A percentile compares a stretch with the other conserved stretches of the same genome.
Conservation (phyloP, 2,797 vertebrate species). For the Chelon auratus region DNA sequence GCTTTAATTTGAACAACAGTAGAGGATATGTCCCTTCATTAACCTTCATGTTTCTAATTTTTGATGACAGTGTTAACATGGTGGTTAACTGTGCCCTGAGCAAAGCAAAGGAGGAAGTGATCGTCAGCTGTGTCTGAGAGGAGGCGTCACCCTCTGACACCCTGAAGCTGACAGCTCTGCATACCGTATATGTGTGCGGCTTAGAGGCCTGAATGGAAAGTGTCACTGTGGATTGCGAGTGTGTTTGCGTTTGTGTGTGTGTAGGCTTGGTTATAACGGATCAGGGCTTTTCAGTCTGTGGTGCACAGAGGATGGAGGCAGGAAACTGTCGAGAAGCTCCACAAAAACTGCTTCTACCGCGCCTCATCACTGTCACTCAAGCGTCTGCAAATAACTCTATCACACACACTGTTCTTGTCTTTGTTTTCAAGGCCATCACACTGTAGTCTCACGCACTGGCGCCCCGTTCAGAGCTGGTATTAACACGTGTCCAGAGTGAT, state of each 20-base stretch:
- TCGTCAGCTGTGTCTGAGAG: conserved; percentile 72
- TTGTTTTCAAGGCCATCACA: not conserved
- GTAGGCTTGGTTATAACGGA: conserved; percentile 9
- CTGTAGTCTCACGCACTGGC: not conserved
- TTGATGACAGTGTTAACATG: not conserved
- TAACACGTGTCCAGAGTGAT: too few species aligned
- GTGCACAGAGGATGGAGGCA: conserved; percentile 16
- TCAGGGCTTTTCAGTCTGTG: conserved; percentile 2
- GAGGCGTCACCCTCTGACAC: conserved; percentile 33
- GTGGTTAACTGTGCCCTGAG: too few species aligned
- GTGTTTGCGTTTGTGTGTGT: not conserved
- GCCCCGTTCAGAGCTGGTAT: too few species aligned
- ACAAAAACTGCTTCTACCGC: conserved; percentile 23
- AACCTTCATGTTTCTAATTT: not conserved
- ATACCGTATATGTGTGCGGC: not conserved
- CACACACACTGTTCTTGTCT: not conserved
- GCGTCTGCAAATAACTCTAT: conserved; percentile 19
- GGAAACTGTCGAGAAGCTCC: conserved; percentile 30
- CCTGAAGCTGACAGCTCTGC: conserved; percentile 69
- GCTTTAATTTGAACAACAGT: too few species aligned
- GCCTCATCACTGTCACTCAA: conserved; percentile 47
- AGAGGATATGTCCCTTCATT: too few species aligned
- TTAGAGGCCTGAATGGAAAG: not conserved
- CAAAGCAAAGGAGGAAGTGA: not conserved
- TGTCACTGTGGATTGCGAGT: not conserved